phyloP scores from a whole-genome alignment of 2,797 vertebrate species.

The Hephaestus fuliginosus region DNA sequence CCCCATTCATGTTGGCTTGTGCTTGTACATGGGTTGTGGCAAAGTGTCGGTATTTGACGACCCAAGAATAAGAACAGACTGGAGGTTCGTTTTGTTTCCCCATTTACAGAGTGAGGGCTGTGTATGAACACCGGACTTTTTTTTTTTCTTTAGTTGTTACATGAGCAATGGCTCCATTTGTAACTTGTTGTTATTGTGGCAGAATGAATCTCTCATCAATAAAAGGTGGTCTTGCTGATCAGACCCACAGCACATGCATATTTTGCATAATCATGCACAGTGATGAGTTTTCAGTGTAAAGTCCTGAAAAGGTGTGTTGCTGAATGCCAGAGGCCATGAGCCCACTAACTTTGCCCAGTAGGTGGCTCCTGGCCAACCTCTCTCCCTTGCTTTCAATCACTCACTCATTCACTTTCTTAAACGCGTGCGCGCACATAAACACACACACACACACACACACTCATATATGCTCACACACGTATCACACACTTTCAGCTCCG shows the following conservation, averaged over 20 bases:
- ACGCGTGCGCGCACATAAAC: constrained; percentile 8
- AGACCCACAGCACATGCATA: not conserved
- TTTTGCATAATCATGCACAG: not conserved
- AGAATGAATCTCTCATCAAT: not conserved
- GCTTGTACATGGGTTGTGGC: too few relatives aligned
- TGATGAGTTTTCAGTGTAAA: not conserved
- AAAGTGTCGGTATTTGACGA: too few relatives aligned
- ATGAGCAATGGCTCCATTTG: not conserved
- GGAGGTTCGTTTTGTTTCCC: too few relatives aligned
- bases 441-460: constrained; percentile 17
- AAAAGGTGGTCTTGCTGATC: constrained; percentile 8
- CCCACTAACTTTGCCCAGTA: constrained; percentile 59
- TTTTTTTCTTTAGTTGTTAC: constrained; percentile 2
- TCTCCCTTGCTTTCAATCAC: constrained; percentile 1
- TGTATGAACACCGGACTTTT: not conserved
- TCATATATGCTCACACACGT: constrained; percentile 30
- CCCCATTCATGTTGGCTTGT: not conserved
- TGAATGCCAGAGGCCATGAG: constrained; percentile 52
- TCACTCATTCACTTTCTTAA: constrained; percentile 30
- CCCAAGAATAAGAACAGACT: too few relatives aligned
- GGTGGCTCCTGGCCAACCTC: constrained; percentile 46
- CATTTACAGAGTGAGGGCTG: too few relatives aligned
- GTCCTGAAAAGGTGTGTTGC: constrained; percentile 8
- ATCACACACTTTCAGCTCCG: constrained; percentile 39
- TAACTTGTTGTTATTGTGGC: constrained; percentile 5